Base-by-base conservation (phyloP, 1,140 invertebrate species). In the Aphidius gifuensis region DNA sequence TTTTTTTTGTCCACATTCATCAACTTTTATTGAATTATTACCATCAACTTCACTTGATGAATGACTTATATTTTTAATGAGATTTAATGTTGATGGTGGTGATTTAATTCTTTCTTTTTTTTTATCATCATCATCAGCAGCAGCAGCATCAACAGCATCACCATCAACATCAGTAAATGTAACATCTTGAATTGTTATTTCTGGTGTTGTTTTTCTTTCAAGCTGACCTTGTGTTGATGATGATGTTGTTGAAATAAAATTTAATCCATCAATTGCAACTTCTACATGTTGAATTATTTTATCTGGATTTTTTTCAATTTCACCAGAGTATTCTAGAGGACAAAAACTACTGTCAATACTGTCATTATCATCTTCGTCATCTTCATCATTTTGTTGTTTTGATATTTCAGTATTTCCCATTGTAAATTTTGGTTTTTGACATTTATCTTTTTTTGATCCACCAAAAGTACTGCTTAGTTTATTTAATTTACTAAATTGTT, bases 401-500 rank as follows among this genome's bases (percentile, higher is more conserved):
- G 43, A 47, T 45, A 64, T 51, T 42, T 61, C 60, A 42, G 32
- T 40, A 40, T 61, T 71, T 6, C 83, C 83, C 6, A 84, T 71
- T 2, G 81, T 83, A 66, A 84, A 85, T 61, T 80, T 82, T 63
- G 80, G 80, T 62, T 76, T 82, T 5, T 5, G 75, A 76, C 0
- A 77, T 66, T 62, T 75, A 66, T 66, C 74, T 71, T 11, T 60
- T 68, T 74, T 67, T 60, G 66, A 64, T 0, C 83, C 81, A 74
- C 86, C 88, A 11, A 89, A 84, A 3, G 83, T 88, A 60, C 87
- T 86, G 45, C 90, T 86, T 11, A 93, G 79, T 72, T 88, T 88
- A 72, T 91, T 92, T 4, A 92, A 71, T 74, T 92, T 92, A 46
- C 88, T 91, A 74, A 94, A 91, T 70, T 93, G 91, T 58, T 92